Percentiles rank a stretch among this genome's conserved stretches.
Conservation (phyloP, 2,888 invertebrate species). For the Agapostemon virescens region DNA sequence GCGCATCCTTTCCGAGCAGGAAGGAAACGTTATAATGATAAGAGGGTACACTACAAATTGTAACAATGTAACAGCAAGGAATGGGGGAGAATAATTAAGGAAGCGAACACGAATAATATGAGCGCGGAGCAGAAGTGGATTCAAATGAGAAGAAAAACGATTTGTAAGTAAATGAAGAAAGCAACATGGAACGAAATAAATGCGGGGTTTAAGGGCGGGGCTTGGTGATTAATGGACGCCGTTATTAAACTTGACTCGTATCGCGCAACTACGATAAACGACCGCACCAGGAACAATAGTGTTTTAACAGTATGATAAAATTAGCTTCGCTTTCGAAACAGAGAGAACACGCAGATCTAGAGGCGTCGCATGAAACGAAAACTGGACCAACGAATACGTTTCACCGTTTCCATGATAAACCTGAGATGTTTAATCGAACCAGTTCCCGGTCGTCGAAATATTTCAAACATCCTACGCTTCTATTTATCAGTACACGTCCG, state of each 20-base stretch:
- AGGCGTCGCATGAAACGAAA: not conserved
- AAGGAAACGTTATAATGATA: no score
- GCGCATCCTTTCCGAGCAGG: no score
- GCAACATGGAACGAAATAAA: conserved; percentile 3
- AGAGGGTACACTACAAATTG: not conserved
- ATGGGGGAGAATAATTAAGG: not conserved
- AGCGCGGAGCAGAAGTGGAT: not conserved
- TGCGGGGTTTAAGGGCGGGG: not conserved
- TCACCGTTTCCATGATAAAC: not conserved
- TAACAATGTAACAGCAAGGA: not conserved
- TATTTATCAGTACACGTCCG: not conserved
- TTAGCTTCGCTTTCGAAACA: not conserved
- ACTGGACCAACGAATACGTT: no score
- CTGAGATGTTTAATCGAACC: not conserved
- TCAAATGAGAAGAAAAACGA: not conserved
- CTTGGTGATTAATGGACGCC: not conserved
- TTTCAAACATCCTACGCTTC: not conserved
- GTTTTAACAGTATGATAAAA: not conserved
- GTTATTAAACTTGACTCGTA: conserved; percentile 3
- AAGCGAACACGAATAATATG: not conserved
- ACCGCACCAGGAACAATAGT: not conserved
- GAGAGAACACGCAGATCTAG: not conserved
- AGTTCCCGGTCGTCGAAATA: not conserved
- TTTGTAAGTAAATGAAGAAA: not conserved
- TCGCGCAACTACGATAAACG: not conserved